Conservation (phyloP, 2,797 vertebrate species). For the Microctenopoma stevenorrisi region DNA sequence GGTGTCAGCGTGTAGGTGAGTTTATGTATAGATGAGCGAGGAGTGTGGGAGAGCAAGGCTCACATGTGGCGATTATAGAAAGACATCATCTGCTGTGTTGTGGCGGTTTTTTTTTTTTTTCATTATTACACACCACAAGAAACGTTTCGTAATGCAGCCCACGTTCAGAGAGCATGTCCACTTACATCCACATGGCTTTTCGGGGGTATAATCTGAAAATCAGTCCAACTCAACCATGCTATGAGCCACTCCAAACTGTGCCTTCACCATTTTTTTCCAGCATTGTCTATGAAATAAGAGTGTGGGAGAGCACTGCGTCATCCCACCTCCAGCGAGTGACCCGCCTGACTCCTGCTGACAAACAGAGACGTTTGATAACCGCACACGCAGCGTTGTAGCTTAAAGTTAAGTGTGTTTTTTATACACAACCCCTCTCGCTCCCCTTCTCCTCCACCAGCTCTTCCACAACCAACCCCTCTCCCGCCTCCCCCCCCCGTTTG, state of each 20-base stretch:
- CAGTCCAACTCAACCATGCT: neutral
- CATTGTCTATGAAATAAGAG: conserved; percentile 58
- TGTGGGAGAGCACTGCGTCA: conserved; percentile 74
- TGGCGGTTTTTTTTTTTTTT: conserved; percentile 8
- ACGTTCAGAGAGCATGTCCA: conserved; percentile 12
- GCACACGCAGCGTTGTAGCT: conserved; percentile 49
- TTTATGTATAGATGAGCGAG: conserved; percentile 66
- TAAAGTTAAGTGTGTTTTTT: conserved; percentile 63
- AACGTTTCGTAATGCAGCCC: conserved; percentile 14
- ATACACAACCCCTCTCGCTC: neutral
- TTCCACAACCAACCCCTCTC: conserved; percentile 24
- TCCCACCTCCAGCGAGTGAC: conserved; percentile 69
- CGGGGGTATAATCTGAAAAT: conserved; percentile 24
- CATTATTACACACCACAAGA: conserved; percentile 1
- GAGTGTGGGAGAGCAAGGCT: conserved; percentile 46
- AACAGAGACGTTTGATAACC: conserved; percentile 63
- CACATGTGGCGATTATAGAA: conserved; percentile 38
- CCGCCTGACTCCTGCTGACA: conserved; percentile 64
- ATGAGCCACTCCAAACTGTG: conserved; percentile 27
- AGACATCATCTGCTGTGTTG: conserved; percentile 24
- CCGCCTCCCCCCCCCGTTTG: neutral
- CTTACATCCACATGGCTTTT: conserved; percentile 16
- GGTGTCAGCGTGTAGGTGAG: conserved; percentile 68
- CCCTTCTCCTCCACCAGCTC: conserved; percentile 21
- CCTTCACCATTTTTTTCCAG: neutral